Conservation (phyloP, 2,888 invertebrate species). For the Seira musarum region DNA sequence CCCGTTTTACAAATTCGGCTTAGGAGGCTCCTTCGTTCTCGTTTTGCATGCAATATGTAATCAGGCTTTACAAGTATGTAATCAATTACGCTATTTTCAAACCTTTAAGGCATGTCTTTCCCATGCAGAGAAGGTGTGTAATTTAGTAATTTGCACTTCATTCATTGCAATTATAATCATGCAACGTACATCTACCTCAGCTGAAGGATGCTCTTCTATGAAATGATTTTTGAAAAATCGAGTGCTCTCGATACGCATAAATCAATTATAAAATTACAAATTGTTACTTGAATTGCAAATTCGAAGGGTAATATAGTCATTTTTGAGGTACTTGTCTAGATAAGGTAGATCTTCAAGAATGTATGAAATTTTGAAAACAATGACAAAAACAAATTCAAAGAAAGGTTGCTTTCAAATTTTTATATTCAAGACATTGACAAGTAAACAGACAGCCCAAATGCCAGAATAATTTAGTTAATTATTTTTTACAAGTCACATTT, state of each 20-base stretch:
- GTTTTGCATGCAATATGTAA: neutral
- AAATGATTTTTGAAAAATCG: too few species aligned
- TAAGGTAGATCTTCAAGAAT: too few species aligned
- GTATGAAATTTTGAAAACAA: too few species aligned
- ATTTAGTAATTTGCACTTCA: constrained; percentile 18
- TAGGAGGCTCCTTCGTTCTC: neutral
- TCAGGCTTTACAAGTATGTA: neutral
- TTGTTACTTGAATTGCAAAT: neutral
- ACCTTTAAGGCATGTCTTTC: neutral
- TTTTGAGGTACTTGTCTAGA: neutral
- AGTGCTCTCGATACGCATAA: neutral
- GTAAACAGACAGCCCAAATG: too few species aligned
- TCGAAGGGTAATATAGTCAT: neutral
- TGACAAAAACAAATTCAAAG: too few species aligned
- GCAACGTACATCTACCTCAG: too few species aligned
- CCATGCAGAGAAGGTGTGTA: neutral
- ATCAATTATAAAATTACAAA: neutral
- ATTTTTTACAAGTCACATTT: too few species aligned
- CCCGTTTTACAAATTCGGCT: neutral
- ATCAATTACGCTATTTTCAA: neutral
- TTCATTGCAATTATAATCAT: neutral
- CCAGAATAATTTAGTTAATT: too few species aligned
- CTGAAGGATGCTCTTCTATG: too few species aligned
- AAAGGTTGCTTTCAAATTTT: too few species aligned
- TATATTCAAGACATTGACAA: too few species aligned